phyloP scores from a whole-genome alignment of 1,140 invertebrate genomes.

The Riptortus pedestris region DNA sequence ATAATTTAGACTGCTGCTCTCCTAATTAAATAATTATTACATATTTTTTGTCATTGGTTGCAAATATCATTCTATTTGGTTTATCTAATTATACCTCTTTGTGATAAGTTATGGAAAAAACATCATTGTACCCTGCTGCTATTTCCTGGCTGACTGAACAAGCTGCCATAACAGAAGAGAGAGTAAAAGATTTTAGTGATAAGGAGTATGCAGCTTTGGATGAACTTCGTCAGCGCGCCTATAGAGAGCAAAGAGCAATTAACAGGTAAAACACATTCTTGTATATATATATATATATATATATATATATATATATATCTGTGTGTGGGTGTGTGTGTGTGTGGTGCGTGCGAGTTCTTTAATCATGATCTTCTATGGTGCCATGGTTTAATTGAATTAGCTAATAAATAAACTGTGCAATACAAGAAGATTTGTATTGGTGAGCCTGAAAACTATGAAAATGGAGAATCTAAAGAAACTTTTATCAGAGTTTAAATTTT shows the following conservation, averaged over 20 bases:
- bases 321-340: no score
- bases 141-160: background rate
- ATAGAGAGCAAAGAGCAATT: background rate
- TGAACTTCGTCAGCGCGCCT: background rate
- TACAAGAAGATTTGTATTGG: no score
- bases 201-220: slow-evolving; percentile 3
- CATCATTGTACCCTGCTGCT: background rate
- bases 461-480: no score
- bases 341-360: no score
- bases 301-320: background rate
- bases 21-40: no score
- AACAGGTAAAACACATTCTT: background rate
- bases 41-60: no score
- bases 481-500: no score
- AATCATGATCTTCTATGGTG: background rate
- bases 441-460: no score
- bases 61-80: no score
- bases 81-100: no score
- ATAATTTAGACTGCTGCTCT: no score
- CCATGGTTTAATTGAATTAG: background rate
- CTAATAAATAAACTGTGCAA: background rate
- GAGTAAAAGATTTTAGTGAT: slow-evolving; percentile 8
- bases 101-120: no score
- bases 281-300: background rate
- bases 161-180: slow-evolving; percentile 19